A percentile compares a stretch with the other conserved stretches of the same genome.
Evolutionary conservation across 1,140 invertebrate genomes (phyloP).

Genomic region (Eciton burchellii): DNA sequence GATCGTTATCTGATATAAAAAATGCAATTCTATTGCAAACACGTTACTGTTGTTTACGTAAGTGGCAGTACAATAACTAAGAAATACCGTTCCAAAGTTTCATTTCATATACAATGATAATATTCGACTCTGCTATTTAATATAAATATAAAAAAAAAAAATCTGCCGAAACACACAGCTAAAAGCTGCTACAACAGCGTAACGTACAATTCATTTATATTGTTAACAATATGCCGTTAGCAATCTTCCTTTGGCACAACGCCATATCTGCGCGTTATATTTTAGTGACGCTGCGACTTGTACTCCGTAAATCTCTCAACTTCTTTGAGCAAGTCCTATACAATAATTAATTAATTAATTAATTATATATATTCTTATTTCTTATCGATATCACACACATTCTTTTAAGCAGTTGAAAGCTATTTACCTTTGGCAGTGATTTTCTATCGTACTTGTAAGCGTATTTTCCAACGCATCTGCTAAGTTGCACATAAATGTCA

Average conservation of each 20-base stretch:
- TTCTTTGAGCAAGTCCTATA: constrained; percentile 84
- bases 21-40: constrained; percentile 46
- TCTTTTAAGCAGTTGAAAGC: neutral
- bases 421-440: constrained; percentile 87
- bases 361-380: constrained; percentile 16
- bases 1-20: constrained; percentile 45
- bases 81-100: constrained; percentile 60
- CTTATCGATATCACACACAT: too few relatives aligned
- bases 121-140: constrained; percentile 38
- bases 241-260: constrained; percentile 62
- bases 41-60: constrained; percentile 59
- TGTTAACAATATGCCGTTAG: constrained; percentile 56
- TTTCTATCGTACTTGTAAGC: constrained; percentile 85
- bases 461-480: constrained; percentile 86
- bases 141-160: constrained; percentile 68
- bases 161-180: constrained; percentile 32
- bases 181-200: constrained; percentile 27
- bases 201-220: constrained; percentile 51
- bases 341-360: constrained; percentile 65
- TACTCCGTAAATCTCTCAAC: constrained; percentile 80
- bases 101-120: constrained; percentile 52
- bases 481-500: constrained; percentile 88
- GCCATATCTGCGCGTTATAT: constrained; percentile 33
- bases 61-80: constrained; percentile 65
- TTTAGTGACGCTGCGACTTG: constrained; percentile 61